A percentile compares a stretch with the other conserved stretches of the same genome.
Conservation (phyloP, 2,797 vertebrate genomes). For the Synanceia verrucosa region DNA sequence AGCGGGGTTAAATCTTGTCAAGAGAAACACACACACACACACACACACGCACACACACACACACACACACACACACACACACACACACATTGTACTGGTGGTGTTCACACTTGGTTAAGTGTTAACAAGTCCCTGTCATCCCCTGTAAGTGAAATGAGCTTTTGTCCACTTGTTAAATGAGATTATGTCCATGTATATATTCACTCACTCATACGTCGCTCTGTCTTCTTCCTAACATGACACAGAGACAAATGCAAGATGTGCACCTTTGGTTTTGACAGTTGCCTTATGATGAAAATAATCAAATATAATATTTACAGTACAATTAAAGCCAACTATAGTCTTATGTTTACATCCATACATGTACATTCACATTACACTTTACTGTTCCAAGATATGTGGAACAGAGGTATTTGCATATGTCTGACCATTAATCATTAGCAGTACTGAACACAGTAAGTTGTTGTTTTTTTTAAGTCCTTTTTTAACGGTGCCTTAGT, state of each 20-base stretch:
- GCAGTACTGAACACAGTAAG: too few relatives aligned
- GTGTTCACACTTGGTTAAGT: too few relatives aligned
- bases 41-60: constrained; percentile 20
- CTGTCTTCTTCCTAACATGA: neutral
- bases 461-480: too few relatives aligned
- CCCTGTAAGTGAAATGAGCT: constrained; percentile 32
- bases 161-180: constrained; percentile 20
- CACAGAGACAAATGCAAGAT: neutral
- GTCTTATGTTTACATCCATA: too few relatives aligned
- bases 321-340: neutral
- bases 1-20: constrained; percentile 58
- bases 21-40: constrained; percentile 29
- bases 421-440: too few relatives aligned
- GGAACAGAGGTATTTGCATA: neutral
- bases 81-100: neutral
- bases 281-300: neutral
- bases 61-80: constrained; percentile 5
- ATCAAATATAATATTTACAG: neutral
- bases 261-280: neutral
- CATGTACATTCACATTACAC: too few relatives aligned
- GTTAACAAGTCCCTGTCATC: constrained; percentile 30
- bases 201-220: neutral
- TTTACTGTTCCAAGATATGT: too few relatives aligned
- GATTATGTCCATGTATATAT: constrained; percentile 7
- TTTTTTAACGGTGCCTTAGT: too few relatives aligned